Conservation (phyloP, 2,113 vertebrate species). For the Ailurus styani region DNA sequence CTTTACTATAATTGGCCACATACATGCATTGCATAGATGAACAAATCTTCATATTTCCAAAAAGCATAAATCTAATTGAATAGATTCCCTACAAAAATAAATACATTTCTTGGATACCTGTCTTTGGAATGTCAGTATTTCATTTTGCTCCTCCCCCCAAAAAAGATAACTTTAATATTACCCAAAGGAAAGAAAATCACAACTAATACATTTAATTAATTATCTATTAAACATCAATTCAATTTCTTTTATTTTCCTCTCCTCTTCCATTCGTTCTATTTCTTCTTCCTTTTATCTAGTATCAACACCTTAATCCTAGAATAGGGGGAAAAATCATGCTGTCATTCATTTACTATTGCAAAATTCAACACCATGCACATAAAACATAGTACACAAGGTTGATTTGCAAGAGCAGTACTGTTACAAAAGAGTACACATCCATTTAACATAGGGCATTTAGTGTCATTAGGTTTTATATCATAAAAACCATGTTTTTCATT, state of each 20-base stretch:
- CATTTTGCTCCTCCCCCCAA: background rate
- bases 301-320: background rate
- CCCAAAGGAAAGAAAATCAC: background rate
- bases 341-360: background rate
- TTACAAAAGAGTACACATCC: background rate
- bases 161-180: background rate
- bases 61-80: background rate
- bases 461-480: slow-evolving; percentile 24
- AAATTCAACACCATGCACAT: background rate
- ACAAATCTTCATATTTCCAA: background rate
- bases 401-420: background rate
- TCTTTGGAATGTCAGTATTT: background rate
- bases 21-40: background rate
- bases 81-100: background rate
- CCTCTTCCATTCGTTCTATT: background rate
- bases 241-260: background rate
- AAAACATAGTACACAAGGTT: background rate
- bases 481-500: slow-evolving; percentile 79
- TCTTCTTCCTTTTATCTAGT: background rate
- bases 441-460: background rate
- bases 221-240: background rate
- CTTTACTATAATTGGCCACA: background rate
- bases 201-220: background rate
- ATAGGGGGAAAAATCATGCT: background rate
- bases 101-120: background rate